Base-by-base conservation (phyloP, 2,797 vertebrate genomes). In the Sebastiscus tertius region DNA sequence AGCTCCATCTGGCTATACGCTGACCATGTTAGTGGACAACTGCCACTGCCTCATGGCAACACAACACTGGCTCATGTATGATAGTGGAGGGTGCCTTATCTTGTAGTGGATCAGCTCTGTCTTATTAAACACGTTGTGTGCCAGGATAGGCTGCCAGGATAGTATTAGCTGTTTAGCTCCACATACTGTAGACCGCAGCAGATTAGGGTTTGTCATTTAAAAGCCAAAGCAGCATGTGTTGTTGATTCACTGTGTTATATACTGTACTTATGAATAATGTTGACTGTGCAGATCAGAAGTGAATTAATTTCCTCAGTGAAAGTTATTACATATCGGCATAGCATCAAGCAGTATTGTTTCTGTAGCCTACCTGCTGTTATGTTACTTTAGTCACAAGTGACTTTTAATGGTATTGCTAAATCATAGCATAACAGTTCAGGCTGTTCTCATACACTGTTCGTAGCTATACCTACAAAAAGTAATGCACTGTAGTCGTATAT, bases 1-100 rank as follows among this genome's bases (percentile, higher is more conserved):
- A 33, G 79, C 89, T 91, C 92, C 93, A 95, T 93, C 93, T 94
- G 93, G 89, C 93, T 85, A 71, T 87, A 75, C 31, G 39, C 82
- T 87, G 92, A 89, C 90, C 90, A 87, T 84, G 89, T 92, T 89
- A 89, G 89, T 78, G 88, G 87, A 86, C 84, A 77, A 88, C 87
- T 88, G 89, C 85, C 87, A 86, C 81, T 65, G 80, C 82, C 80
- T 92, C 65, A 31, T 84, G 81, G 86, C 80, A 72, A 52, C 79
- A 16, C 72, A 76, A 81, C 82, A 80, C 75, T 84, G 82, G 87
- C 84, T 85, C 62, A 69, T 82, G 81, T 81, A 52, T 80, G 64
- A 79, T 75, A 77, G 81, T 56, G 54, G 65, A 83, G 71, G 68
- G 67, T 34, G 58, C 36, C 87, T 81, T 89, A 79, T 88, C 77